Base-by-base conservation (phyloP, 1,140 invertebrate genomes). In the Cyrtorhinus lividipennis region DNA sequence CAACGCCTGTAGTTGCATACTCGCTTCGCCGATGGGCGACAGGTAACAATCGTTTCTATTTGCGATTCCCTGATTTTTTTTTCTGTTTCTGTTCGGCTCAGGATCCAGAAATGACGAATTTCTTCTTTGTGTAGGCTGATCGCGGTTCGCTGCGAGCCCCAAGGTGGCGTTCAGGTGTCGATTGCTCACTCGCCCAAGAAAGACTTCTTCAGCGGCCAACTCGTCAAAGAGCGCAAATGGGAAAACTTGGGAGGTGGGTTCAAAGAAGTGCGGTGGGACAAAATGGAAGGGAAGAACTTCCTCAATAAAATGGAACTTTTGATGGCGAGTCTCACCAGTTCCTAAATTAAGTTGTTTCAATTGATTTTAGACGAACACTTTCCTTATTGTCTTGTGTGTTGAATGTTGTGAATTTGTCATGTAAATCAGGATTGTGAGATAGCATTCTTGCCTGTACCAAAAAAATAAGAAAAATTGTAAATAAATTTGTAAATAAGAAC, bases 271-370 rank as follows among this genome's bases (percentile, higher is more conserved):
- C 80, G 88, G 67, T 83, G 94, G 72, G 90, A 95, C 57, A 92
- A 92, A 77, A 90, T 98, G 82, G 92, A 96, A 72, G 94, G 94
- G n/a, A 90, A 90, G 70, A 96, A 95, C 76, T 95, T 97, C 73
- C 77, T 95, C 0, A 94, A 93, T 69, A 96, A 96, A 81, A 92
- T 97, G 83, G 94, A 97, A 79, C 79, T 95, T 64, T 78, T 97
- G 2, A 95, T 97, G 92, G 92, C 93, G 22, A 88, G 88, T 68
- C 75, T 94, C 15, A 92, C 84, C 2, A 85, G 80, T 65, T 77
- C 74, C 1, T 68, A 68, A 64, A 5, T 20, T 38, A 5, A 38
- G n/a, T 38, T 38, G 15, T 38, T 38, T 38, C 30, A n/a, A n/a
- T n/a, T n/a, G n/a, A n/a, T n/a, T n/a, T n/a, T n/a, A n/a, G n/a